These are phyloP conservation scores for Epizoanthus rinbou DNA, from an alignment of 92 coral and sea anemone species.

Conservation along the genomic window DNA sequence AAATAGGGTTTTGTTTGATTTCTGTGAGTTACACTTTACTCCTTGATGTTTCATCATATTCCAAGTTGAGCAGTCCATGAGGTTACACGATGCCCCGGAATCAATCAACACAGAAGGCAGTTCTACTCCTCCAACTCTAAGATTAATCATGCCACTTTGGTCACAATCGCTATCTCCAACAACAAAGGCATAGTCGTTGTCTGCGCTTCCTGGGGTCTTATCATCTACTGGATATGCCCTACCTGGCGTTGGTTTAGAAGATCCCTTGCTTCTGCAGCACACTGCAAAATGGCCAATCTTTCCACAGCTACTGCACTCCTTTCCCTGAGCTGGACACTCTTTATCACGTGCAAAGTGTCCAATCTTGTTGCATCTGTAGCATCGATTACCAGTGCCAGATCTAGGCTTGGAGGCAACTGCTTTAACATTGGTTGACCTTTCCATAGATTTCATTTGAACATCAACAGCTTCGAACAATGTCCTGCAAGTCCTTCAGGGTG, in stretches of 20 bases:
- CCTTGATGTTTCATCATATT: no score
- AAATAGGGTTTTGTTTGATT: slow-evolving; percentile 40
- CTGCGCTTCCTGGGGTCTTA: no score
- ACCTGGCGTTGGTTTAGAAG: no score
- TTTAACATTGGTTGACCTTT: slow-evolving; percentile 31
- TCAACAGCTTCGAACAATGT: slow-evolving; percentile 64
- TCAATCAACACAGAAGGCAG: no score
- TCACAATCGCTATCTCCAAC: no score
- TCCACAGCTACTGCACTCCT: slow-evolving; percentile 42
- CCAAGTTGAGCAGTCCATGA: no score
- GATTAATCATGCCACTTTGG: no score
- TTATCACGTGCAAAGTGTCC: slow-evolving; percentile 53
- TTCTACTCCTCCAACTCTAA: no score
- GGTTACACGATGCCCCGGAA: no score
- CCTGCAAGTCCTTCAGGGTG: slow-evolving; percentile 50
- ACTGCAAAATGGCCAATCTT: slow-evolving; percentile 36
- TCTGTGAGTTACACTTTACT: no score
- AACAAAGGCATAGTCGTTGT: slow-evolving; percentile 58
- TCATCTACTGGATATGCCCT: no score
- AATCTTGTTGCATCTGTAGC: slow-evolving; percentile 30
- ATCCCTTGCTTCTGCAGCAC: slow-evolving; percentile 35
- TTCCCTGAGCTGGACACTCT: slow-evolving; percentile 41
- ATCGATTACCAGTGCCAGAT: neutral
- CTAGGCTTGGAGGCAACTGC: slow-evolving; percentile 26
- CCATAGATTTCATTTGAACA: slow-evolving; percentile 42